Conservation (phyloP, 2,797 vertebrate species). For the Pithecia hirsuta region DNA sequence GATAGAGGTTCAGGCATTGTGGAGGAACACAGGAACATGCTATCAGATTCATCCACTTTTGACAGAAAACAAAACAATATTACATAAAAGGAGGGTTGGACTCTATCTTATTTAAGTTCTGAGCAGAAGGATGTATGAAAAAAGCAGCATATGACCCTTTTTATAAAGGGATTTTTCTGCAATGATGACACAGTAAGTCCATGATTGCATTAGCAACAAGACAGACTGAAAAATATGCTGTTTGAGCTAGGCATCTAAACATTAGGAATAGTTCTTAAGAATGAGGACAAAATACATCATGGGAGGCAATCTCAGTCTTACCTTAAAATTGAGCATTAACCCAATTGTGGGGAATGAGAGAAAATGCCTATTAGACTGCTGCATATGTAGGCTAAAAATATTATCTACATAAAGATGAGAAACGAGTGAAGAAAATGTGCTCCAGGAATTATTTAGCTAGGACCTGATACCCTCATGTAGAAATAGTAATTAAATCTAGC, state of each 20-base stretch:
- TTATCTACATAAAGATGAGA: background rate
- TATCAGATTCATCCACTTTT: background rate
- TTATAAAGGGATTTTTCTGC: background rate
- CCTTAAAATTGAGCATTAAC: background rate
- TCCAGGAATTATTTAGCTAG: background rate
- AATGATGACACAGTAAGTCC: background rate
- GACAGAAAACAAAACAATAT: background rate
- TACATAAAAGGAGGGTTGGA: background rate
- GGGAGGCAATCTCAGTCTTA: background rate
- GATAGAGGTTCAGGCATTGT: background rate
- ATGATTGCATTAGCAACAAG: background rate
- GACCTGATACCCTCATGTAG: background rate
- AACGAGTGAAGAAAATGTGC: background rate
- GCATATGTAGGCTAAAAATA: background rate
- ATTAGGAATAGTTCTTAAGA: background rate
- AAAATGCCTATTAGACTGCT: background rate
- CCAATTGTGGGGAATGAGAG: background rate
- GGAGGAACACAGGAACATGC: background rate
- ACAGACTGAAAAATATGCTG: background rate
- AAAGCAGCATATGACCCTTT: background rate
- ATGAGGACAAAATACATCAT: background rate
- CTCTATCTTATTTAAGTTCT: background rate
- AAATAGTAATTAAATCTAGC: background rate
- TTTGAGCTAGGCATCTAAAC: background rate
- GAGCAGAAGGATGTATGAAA: background rate